Percentiles rank a stretch among this genome's conserved stretches.
Evolutionary conservation across 1,140 invertebrate genomes (phyloP).

Genomic region (Acromyrmex charruanus): DNA sequence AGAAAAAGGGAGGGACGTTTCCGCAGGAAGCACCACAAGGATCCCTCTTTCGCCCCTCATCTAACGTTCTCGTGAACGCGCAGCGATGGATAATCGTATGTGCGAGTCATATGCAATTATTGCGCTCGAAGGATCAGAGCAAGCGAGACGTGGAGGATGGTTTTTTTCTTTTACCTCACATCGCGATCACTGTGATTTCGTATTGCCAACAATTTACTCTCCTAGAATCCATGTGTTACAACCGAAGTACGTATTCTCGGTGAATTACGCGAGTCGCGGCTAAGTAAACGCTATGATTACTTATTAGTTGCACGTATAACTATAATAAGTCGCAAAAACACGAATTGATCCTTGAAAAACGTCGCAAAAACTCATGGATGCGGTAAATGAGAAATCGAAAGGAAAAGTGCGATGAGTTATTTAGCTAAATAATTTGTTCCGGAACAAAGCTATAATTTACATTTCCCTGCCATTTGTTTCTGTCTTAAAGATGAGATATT

Average conservation of each 20-base stretch:
- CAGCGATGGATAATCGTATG: constrained; percentile 7
- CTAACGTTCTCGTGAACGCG: constrained; percentile 14
- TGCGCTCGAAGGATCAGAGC: background rate
- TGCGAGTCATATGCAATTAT: constrained; percentile 38
- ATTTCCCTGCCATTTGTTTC: background rate
- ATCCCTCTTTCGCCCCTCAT: constrained; percentile 55
- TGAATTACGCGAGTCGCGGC: constrained; percentile 7
- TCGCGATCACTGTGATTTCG: constrained; percentile 14
- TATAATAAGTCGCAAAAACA: background rate
- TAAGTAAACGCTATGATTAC: background rate
- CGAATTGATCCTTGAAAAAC: background rate
- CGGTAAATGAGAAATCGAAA: background rate
- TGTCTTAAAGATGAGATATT: background rate
- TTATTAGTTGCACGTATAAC: constrained; percentile 31
- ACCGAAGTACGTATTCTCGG: background rate
- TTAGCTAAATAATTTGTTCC: constrained; percentile 7
- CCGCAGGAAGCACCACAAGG: constrained; percentile 82
- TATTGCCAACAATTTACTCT: background rate
- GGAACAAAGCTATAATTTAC: background rate
- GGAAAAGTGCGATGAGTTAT: background rate
- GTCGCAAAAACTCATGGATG: background rate
- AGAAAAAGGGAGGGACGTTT: constrained; percentile 69
- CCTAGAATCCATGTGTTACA: background rate
- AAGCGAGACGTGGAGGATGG: background rate
- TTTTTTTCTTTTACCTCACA: background rate